Evolutionary conservation across 2,113 vertebrate species (phyloP), one percentile per base, ranked within the genome.

Genomic region (Brachirus orientalis): DNA sequence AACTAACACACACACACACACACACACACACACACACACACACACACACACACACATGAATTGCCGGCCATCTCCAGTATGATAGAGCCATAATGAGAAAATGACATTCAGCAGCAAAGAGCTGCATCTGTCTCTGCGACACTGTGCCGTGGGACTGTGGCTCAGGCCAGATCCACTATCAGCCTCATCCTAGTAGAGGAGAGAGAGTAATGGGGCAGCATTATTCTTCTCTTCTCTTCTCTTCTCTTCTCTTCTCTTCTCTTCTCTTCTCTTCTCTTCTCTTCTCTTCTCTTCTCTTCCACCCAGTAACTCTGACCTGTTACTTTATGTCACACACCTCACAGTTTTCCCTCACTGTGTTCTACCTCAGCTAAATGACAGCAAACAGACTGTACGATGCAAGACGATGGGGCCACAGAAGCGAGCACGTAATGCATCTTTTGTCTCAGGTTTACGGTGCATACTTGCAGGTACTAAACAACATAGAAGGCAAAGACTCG

Each of bases 61-160:
- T 28, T 28, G 28, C 47, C 50, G 40, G 35, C n/a, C 22, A 50
- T 71, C 13, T 80, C 43, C 75, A 58, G 67, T 78, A 72, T 80
- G 38, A 69, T 63, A 36, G 44, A 72, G 50, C 44, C 52, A 36
- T 85, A 85, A 90, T 80, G 57, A 86, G 83, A 82, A 89, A 88
- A 86, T 89, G 76, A 88, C 78, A 83, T 83, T 88, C 61, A 81
- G 72, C 71, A 80, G 64, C 22, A 28, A 28, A 79, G 69, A 55
- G 63, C 67, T 48, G 72, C 59, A 73, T 77, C 65, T 35, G 78
- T 75, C 77, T 81, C 64, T 59, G 63, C 73, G 63, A 57, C 60
- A 43, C 12, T 19, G 56, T 22, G 63, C 85, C 75, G 63, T 57
- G 72, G 60, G 83, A 72, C 60, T 10, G 46, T 56, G 79, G 36